Base-by-base conservation (phyloP, 2,797 vertebrate species). In the Moxostoma hubbsi region DNA sequence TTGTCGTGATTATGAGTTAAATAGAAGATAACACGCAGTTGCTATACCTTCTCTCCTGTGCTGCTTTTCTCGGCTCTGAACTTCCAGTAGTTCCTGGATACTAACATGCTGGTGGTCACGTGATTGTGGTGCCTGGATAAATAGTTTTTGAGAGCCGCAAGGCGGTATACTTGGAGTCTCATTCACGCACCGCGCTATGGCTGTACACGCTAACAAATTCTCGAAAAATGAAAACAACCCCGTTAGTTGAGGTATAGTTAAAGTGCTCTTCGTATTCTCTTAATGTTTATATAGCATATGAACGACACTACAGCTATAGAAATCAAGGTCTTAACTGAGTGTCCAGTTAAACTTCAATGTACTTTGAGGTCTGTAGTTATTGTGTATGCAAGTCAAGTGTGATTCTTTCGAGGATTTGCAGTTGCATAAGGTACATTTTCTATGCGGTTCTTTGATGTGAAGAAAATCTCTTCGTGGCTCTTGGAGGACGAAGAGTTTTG, bases 41-140 rank as follows among this genome's bases (percentile, higher is more conserved):
- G 65, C 75, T 69, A 24, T 67, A 36, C 36, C 49, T 76, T 57
- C 73, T 11, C 9, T 51, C 74, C 18, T 73, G 13, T 77, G 61
- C 78, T 68, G 75, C 43, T 63, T 45, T 62, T 79, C 50, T 83
- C 82, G 73, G 54, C 36, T 73, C 59, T 49, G 50, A 81, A 75
- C 77, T 73, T 87, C 74, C 75, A 47, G 62, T 73, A 90, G 89
- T 92, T 93, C 91, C 92, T 91, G 90, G 89, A 91, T 84, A 64
- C 88, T 88, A 91, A 93, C 90, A 89, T 89, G 80, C 73, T 51
- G 74, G 80, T 51, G 74, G 80, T 77, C 94, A 95, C 92, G 94
- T 95, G 93, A 91, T 69, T 65, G 58, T 82, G 78, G 75, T 69
- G 82, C 80, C 84, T 86, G 91, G 91, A 94, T 94, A 95, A 94